A percentile compares a stretch with the other conserved stretches of the same genome.
phyloP scores from a whole-genome alignment of 2,113 vertebrate genomes.

The Dipodomys stephensi region DNA sequence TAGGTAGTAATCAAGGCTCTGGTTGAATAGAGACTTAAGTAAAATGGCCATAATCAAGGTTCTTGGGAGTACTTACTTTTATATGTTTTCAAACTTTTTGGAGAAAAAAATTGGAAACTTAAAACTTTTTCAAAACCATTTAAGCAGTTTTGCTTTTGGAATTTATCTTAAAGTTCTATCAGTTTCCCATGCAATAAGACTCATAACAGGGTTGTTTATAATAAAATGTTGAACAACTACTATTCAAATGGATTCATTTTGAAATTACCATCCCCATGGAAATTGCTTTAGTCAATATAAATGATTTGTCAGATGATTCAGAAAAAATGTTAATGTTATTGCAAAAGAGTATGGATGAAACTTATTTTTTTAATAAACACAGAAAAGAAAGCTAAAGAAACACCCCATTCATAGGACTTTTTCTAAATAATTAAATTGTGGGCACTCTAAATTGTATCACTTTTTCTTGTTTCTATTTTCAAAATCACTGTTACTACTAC shows the following conservation, averaged over 20 bases:
- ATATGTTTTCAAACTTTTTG: not conserved
- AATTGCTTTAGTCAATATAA: not conserved
- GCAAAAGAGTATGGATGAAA: not conserved
- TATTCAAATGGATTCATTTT: slow-evolving; percentile 36
- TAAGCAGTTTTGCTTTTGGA: not conserved
- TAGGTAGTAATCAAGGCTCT: not conserved
- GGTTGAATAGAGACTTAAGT: not conserved
- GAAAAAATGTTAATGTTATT: slow-evolving; percentile 25
- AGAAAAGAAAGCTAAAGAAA: not conserved
- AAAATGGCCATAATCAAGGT: not conserved
- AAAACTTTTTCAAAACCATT: not conserved
- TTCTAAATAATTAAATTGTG: not conserved
- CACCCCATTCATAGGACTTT: not conserved
- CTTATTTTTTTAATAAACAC: not conserved
- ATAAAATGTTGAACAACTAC: slow-evolving; percentile 27
- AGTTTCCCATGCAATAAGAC: not conserved
- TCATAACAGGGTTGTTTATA: not conserved
- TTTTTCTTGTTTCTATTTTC: not conserved
- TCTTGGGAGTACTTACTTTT: not conserved
- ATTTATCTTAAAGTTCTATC: slow-evolving; percentile 15
- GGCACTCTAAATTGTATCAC: not conserved
- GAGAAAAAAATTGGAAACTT: slow-evolving; percentile 4
- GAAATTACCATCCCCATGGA: slow-evolving; percentile 8
- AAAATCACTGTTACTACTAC: slow-evolving; percentile 16
- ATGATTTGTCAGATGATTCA: slow-evolving; percentile 22